Evolutionary conservation across 2,113 vertebrate genomes (phyloP).

Genomic region (Ginglymostoma cirratum): DNA sequence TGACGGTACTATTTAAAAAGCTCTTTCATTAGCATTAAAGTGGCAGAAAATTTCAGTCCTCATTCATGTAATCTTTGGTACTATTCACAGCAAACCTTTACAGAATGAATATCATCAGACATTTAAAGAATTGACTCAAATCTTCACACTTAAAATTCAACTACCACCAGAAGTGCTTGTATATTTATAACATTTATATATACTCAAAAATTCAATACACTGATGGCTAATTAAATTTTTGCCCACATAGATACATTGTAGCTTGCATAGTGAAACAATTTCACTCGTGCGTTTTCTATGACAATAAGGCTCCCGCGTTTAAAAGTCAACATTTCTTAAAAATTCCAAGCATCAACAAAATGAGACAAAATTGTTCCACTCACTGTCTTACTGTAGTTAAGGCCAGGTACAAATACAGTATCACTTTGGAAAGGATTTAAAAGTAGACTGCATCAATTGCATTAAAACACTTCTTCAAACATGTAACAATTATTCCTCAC

Average conservation of each 20-base stretch:
- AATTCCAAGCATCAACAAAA: not conserved
- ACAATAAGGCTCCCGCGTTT: constrained; percentile 46
- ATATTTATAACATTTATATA: constrained; percentile 15
- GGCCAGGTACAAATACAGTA: constrained; percentile 10
- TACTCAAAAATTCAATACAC: constrained; percentile 53
- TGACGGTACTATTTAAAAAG: not conserved
- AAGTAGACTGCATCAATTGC: constrained; percentile 42
- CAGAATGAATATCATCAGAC: not conserved
- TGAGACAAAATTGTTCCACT: not conserved
- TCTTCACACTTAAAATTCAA: not conserved
- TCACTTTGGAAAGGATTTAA: constrained; percentile 43
- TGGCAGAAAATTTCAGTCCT: not conserved
- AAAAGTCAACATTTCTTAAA: constrained; percentile 37
- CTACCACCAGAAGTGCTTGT: not conserved
- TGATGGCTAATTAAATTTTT: constrained; percentile 41
- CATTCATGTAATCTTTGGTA: constrained; percentile 25
- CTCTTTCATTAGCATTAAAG: not conserved
- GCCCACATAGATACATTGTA: constrained; percentile 40
- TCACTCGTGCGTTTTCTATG: constrained; percentile 43
- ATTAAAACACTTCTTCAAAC: constrained; percentile 42
- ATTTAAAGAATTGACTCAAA: not conserved
- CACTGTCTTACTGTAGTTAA: constrained; percentile 1
- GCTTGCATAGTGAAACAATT: constrained; percentile 51
- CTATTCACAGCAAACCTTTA: not conserved
- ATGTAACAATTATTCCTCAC: constrained; percentile 47